Base-by-base conservation (phyloP, 2,113 vertebrate species). In the Alectura lathami region DNA sequence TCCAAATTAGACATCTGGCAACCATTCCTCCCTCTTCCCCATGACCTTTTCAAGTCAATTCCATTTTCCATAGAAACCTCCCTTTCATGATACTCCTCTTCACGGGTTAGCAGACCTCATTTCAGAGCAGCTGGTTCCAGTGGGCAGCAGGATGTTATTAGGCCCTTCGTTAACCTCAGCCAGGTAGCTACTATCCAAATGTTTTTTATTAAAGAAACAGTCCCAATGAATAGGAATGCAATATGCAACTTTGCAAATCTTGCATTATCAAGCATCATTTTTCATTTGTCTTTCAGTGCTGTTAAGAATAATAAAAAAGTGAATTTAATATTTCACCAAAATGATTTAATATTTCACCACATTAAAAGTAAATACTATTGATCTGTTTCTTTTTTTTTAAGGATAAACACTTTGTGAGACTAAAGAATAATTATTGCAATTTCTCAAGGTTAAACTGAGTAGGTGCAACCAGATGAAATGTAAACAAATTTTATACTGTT, bases 31-130 rank as follows among this genome's bases (percentile, higher is more conserved):
- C 20, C 29, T 13, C 23, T 66, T 87, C 34, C 4, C 17, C 43
- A 3, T 17, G 3, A 81, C 59, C 13, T 57, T 51, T 17, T 8
- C 23, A 48, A 67, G 6, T 34, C 24, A 74, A 14, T 5, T 67
- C 13, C 12, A 5, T 0, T 8, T 5, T 38, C 8, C 0, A 2
- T 27, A 72, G 51, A 63, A 59, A 74, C 2, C 6, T 5, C 3
- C 4, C 34, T 30, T 56, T 48, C 15, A 13, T 29, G 30, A 14
- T 8, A 14, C 18, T 40, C 26, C n/a, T 82, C 43, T 34, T 93
- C 51, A 89, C 32, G 22, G 63, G 22, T 4, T 32, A 42, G 20
- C 26, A 83, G 38, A 64, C 17, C 32, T 30, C 13, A 10, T 72
- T 82, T 64, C 34, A 54, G 22, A 85, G 62, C 70, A 90, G 38